phyloP scores from a whole-genome alignment of 2,797 vertebrate genomes.

The Labeo calbasu region DNA sequence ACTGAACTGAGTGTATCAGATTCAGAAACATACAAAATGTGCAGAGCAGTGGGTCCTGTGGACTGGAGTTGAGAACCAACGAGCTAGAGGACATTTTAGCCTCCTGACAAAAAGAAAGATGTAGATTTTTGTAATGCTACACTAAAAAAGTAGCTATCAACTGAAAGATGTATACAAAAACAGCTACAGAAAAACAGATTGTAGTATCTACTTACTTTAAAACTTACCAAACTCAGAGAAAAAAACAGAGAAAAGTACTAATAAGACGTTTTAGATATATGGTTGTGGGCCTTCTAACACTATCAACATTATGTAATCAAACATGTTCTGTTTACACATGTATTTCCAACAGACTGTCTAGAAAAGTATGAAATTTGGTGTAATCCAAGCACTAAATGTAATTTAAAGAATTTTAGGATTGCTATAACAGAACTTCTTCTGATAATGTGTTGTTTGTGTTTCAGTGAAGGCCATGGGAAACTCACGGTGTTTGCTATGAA shows the following conservation, averaged over 20 bases:
- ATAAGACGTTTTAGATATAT: background rate
- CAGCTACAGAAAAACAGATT: background rate
- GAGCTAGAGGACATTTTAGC: background rate
- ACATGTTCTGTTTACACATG: background rate
- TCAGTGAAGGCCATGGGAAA: conserved; percentile 96
- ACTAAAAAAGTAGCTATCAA: background rate
- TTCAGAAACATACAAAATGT: no score
- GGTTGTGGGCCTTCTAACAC: background rate
- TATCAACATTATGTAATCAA: background rate
- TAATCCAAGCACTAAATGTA: background rate
- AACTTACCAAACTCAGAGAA: background rate
- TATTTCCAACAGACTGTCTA: background rate
- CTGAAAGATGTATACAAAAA: background rate
- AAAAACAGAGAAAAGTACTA: background rate
- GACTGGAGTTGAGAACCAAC: no score
- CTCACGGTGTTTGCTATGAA: conserved; percentile 97
- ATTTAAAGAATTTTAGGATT: background rate
- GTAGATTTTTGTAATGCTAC: background rate
- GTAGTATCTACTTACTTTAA: background rate
- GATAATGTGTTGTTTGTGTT: conserved; percentile 54
- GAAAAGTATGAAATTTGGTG: background rate
- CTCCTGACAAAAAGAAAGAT: background rate
- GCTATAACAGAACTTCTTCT: background rate
- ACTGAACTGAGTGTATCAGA: no score
- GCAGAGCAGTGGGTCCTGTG: no score